Conservation (phyloP, 2,113 vertebrate species). For the Microcebus jonahi region DNA sequence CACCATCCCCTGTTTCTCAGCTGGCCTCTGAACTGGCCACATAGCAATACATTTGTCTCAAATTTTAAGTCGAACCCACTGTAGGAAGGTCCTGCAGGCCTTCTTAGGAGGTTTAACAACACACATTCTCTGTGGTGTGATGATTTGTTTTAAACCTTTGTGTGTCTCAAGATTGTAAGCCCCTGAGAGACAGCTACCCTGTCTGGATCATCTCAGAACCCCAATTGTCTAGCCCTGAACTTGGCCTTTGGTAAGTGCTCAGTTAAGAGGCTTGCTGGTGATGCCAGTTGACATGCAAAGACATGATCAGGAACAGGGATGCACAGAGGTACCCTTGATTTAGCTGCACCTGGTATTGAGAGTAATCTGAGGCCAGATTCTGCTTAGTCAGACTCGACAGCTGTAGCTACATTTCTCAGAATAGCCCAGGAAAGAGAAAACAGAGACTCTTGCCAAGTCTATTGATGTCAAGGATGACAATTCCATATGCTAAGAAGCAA, state of each 20-base stretch:
- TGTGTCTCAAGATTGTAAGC: not conserved
- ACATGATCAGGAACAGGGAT: not conserved
- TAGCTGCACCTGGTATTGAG: constrained; percentile 11
- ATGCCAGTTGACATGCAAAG: not conserved
- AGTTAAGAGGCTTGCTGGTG: not conserved
- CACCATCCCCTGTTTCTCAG: too few relatives aligned
- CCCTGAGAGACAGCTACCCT: not conserved
- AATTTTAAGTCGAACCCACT: not conserved
- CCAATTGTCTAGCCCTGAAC: too few relatives aligned
- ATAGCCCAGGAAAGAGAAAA: constrained; percentile 56
- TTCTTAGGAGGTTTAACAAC: not conserved
- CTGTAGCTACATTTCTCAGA: constrained; percentile 49
- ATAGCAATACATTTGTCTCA: not conserved
- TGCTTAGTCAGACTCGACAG: constrained; percentile 59
- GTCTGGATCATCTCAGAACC: not conserved
- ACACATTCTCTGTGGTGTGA: not conserved
- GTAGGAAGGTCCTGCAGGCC: not conserved
- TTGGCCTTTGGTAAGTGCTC: not conserved
- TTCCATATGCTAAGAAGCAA: constrained; percentile 26
- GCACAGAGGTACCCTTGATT: not conserved
- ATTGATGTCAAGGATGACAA: constrained; percentile 31
- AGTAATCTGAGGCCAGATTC: constrained; percentile 12
- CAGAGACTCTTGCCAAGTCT: constrained; percentile 19
- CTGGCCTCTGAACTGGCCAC: too few relatives aligned
- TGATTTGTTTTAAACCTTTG: not conserved